Percentiles rank a stretch among this genome's conserved stretches.
phyloP scores from a whole-genome alignment of 2,113 vertebrate species.

The Murina feae region DNA sequence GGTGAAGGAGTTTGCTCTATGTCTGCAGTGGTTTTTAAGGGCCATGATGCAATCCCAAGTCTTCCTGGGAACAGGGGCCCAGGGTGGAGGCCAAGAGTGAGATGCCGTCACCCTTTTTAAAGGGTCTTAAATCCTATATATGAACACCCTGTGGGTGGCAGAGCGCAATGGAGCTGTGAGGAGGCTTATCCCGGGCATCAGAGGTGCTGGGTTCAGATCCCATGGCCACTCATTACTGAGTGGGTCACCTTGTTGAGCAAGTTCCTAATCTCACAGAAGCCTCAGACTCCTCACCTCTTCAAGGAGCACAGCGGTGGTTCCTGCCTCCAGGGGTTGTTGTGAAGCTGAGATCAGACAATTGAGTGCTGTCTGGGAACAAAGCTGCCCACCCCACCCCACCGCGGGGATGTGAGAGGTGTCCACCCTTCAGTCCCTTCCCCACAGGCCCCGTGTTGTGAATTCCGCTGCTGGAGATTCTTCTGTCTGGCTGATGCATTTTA shows the following conservation, averaged over 20 bases:
- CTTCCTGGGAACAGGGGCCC: neutral
- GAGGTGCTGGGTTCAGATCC: neutral
- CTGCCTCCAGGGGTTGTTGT: neutral
- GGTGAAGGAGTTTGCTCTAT: neutral
- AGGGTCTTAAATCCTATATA: neutral
- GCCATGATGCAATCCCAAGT: neutral
- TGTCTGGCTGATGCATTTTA: neutral
- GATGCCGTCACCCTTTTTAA: neutral
- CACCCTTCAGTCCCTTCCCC: neutral
- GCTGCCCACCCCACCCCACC: neutral
- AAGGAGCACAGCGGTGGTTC: neutral
- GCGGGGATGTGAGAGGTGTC: neutral
- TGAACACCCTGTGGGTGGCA: neutral
- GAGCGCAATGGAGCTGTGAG: neutral
- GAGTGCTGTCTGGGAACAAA: neutral
- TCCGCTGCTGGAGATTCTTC: neutral
- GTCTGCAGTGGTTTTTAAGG: neutral
- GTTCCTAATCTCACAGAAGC: neutral
- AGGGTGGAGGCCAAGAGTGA: neutral
- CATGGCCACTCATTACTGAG: neutral
- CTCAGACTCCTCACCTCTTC: neutral
- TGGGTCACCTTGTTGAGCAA: neutral
- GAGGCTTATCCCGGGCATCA: neutral
- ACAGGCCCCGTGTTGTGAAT: neutral
- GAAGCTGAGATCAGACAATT: neutral